Base-by-base conservation (phyloP, 37 sponge, comb jelly and placozoan genomes). In the Theonella swinhoei region DNA sequence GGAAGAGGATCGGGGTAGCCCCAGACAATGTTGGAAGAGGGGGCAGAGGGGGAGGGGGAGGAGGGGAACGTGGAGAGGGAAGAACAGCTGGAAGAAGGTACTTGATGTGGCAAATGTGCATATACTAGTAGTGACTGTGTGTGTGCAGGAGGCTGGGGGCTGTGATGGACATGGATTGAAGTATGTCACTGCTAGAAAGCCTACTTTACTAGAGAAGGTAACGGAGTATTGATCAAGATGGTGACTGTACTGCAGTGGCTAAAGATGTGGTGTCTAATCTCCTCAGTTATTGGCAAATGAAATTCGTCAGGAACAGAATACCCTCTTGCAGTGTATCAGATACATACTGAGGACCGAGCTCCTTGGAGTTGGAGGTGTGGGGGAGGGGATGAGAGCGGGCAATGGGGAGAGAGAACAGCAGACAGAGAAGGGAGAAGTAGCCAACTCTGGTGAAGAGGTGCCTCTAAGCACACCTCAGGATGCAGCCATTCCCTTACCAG, bases 241-340 rank as follows among this genome's bases (percentile, higher is more conserved):
- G n/a, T n/a, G n/a, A n/a, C n/a, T n/a, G n/a, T n/a, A n/a, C n/a
- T n/a, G n/a, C n/a, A n/a, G 9, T 59, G 36, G 54, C n/a, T 32
- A 32, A 33, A 63, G 26, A 20, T 60, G 37, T 30, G 17, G 61
- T 30, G 23, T 7, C 36, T 11, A 36, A 14, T 38, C 17, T 30
- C 5, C 39, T 23, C 58, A 94, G 92, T 76, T 97, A 2, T 76
- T 97, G 71, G 87, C 90, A n/a, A 76, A 80, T n/a, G 97, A 97
- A 28, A 92, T 97, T 3, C 69, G 88, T 1, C 33, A 80, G 41
- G 97, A 97, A 47, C 74, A 88, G 62, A 97, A 97, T 68, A 73
- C 78, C 24, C 62, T 97, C 2, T 77, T 97, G 9, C 97, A 97
- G 87, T 97, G 97, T 63, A 82, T 97, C 75, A 66, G 84, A 32